A percentile compares a stretch with the other conserved stretches of the same genome.
phyloP scores from a whole-genome alignment of 2,797 vertebrate genomes.

The Podarcis siculus region DNA sequence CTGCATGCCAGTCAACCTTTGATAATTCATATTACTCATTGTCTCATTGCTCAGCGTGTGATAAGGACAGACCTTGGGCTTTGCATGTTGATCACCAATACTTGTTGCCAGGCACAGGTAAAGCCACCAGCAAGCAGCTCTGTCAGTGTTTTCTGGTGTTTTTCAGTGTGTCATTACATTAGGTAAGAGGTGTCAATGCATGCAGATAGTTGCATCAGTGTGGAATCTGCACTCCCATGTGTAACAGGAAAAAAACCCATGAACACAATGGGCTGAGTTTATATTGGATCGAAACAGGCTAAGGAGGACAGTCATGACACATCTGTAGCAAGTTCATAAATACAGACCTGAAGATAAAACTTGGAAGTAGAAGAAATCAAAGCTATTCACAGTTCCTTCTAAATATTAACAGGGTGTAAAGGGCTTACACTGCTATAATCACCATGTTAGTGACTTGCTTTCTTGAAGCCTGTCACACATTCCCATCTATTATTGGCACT shows the following conservation, averaged over 20 bases:
- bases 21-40: not conserved
- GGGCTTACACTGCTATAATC: not conserved
- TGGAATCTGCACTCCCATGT: not conserved
- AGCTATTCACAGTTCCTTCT: not conserved
- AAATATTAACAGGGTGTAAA: constrained; percentile 4
- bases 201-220: not conserved
- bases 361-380: not conserved
- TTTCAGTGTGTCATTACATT: not conserved
- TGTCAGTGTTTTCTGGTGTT: not conserved
- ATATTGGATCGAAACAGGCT: not conserved
- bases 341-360: not conserved
- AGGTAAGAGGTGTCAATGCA: no score
- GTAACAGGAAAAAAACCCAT: no score
- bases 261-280: not conserved
- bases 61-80: not conserved
- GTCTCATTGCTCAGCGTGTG: no score
- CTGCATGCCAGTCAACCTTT: not conserved
- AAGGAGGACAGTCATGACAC: not conserved
- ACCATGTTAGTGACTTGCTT: not conserved
- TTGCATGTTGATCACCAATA: not conserved
- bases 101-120: not conserved
- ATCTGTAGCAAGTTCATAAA: not conserved
- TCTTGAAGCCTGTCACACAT: not conserved
- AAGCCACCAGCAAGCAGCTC: not conserved
- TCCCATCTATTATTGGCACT: not conserved